Base-by-base conservation (phyloP, 2,113 vertebrate genomes). In the Jaculus jaculus region DNA sequence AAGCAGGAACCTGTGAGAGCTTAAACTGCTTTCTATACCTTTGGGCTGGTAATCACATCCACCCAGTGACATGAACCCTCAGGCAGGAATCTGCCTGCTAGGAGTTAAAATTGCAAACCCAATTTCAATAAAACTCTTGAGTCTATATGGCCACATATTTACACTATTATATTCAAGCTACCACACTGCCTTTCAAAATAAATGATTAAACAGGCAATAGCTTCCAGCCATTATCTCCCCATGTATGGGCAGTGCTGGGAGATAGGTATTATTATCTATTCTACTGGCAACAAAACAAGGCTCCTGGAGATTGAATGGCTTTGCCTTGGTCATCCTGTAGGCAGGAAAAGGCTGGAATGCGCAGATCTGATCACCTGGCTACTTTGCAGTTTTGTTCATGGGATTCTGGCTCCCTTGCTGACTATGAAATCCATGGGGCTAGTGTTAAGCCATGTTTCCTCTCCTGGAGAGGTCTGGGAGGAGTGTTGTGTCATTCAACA, bases 301-400 rank as follows among this genome's bases (percentile, higher is more conserved):
- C 66, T 92, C 30, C 18, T 13, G 20, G 20, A 47, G 34, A 30
- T 34, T 9, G 2, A 30, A 23, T 34, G 60, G 21, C 58, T 26
- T 7, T 7, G 63, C 13, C 24, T 18, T 4, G 5, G 24, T 77
- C 72, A 72, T 23, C 68, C 30, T 26, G 71, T 1, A 4, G 28
- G n/a, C 3, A 30, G 51, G 30, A 6, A 16, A 71, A 74, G 73
- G 60, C 39, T 68, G 17, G 37, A 28, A 24, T 47, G 16, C 37
- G 16, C 37, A 66, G 16, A 4, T 20, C 26, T 69, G 16, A 23
- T 2, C 65, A 24, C 10, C 13, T 30, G 8, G 18, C 30, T 69
- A 30, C 88, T 21, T 47, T 13, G 15, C 6, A 39, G 3, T 17
- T 15, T 69, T 21, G 0, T 80, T 34, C 18, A 0, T 24, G 0